Evolutionary conservation across 64 coral and sea anemone genomes (phyloP).

Genomic region (Platygyra sinensis): DNA sequence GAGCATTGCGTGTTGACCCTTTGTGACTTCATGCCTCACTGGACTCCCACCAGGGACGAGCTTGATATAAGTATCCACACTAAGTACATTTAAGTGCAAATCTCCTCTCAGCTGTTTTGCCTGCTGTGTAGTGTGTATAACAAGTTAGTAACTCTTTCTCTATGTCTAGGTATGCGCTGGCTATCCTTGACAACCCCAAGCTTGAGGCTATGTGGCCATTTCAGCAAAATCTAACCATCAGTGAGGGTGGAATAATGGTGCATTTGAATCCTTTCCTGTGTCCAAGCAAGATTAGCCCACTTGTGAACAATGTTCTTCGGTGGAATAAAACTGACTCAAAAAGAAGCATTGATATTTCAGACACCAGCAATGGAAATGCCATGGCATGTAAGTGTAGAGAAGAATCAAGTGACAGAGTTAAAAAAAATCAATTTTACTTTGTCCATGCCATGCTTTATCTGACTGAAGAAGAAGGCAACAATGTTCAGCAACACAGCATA

Average conservation of each 20-base stretch:
- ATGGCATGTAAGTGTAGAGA: conserved; percentile 78
- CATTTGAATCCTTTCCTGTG: conserved; percentile 93
- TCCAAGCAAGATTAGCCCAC: conserved; percentile 74
- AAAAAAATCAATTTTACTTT: too few species aligned
- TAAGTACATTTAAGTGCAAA: too few species aligned
- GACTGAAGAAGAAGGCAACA: too few species aligned
- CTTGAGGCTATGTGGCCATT: conserved; percentile 90
- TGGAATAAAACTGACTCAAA: conserved; percentile 61
- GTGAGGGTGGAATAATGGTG: conserved; percentile 73
- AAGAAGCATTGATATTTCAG: conserved; percentile 60
- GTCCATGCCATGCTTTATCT: too few species aligned
- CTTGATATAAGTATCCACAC: too few species aligned
- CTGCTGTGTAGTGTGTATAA: background rate
- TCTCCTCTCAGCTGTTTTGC: too few species aligned
- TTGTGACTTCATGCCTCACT: too few species aligned
- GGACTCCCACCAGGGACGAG: too few species aligned
- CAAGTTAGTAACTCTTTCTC: background rate
- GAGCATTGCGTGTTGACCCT: too few species aligned
- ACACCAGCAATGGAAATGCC: conserved; percentile 92
- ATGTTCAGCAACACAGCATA: too few species aligned
- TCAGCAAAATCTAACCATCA: conserved; percentile 62
- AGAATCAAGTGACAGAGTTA: background rate
- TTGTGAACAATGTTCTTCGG: conserved; percentile 74
- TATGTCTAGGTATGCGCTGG: conserved; percentile 80
- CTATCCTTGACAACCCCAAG: conserved; percentile 96